These are phyloP conservation scores for Athetis lepigone DNA, from an alignment of 2,888 invertebrate species.

Conservation along the genomic window DNA sequence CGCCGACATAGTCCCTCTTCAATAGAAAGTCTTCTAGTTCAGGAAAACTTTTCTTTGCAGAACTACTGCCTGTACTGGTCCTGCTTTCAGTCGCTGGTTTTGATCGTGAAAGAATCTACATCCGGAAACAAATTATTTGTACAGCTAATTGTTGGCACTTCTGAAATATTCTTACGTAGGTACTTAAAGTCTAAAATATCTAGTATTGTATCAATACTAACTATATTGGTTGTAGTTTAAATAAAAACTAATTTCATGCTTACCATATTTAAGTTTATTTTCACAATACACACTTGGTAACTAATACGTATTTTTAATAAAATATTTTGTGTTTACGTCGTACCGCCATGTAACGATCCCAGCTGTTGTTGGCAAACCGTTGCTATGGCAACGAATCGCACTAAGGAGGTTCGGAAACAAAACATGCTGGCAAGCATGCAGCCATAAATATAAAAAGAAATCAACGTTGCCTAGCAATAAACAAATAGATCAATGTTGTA, in stretches of 20 bases:
- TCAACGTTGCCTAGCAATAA: constrained; percentile 68
- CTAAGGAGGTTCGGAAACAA: constrained; percentile 2
- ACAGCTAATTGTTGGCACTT: background rate
- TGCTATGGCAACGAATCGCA: constrained; percentile 64
- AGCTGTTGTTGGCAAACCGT: constrained; percentile 69
- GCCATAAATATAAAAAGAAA: constrained; percentile 22
- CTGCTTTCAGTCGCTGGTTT: constrained; percentile 93
- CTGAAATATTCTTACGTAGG: too few relatives aligned
- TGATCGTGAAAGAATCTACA: constrained; percentile 94
- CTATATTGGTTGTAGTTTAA: background rate
- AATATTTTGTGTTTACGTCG: constrained; percentile 8
- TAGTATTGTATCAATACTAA: background rate
- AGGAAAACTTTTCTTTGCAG: constrained; percentile 91
- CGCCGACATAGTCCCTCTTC: constrained; percentile 98
- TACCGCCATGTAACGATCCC: constrained; percentile 8
- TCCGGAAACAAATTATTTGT: background rate
- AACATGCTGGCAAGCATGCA: background rate
- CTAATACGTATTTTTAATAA: background rate
- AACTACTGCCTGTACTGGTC: constrained; percentile 68
- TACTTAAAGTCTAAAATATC: background rate
- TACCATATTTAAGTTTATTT: constrained; percentile 43
- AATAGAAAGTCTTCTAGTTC: constrained; percentile 97
- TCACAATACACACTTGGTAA: background rate
- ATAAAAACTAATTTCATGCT: background rate
- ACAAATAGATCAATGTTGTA: constrained; percentile 45